Base-by-base conservation (phyloP, 1,140 invertebrate species). In the Drosophila nikananu region DNA sequence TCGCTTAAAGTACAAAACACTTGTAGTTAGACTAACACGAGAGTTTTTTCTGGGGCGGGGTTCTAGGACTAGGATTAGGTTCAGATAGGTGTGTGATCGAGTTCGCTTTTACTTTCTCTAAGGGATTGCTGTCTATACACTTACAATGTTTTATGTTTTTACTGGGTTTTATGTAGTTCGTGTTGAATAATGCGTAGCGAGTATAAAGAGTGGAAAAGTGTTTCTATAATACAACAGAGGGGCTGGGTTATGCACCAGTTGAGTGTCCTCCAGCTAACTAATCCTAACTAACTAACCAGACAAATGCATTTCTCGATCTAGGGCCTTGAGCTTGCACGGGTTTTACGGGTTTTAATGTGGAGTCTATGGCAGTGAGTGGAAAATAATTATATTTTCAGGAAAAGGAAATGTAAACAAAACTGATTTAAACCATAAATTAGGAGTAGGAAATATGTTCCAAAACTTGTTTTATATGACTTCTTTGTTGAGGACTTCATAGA, bases 121-220 rank as follows among this genome's bases (percentile, higher is more conserved):
- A n/a, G 63, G 41, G 60, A 41, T 39, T 57, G 32, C 41, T 89
- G 64, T 76, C 84, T 87, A 87, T 87, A 87, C 84, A 87, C 81
- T 89, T 81, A 89, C 62, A 76, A 57, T 84, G 59, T 58, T 58
- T 77, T 49, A 63, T 44, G 39, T 19, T 7, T 25, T 21, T 48
- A n/a, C n/a, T 57, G 42, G 25, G 12, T 41, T 55, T 51, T 35
- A 48, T 64, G 30, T 19, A n/a, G 15, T 51, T 48, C 25, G 62
- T 73, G 55, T 70, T 64, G 48, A 83, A 80, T 86, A 83, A 78
- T 57, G 44, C 75, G 48, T 73, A 89, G 81, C 83, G 68, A 89
- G 83, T 87, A 87, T 86, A 87, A 87, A 87, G 83, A 87, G 83
- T 87, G 83, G 84, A 89, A 87, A 87, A 87, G 73, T 87, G 61